phyloP scores from a whole-genome alignment of 1,140 invertebrate genomes.

The Lepidurus packardi region DNA sequence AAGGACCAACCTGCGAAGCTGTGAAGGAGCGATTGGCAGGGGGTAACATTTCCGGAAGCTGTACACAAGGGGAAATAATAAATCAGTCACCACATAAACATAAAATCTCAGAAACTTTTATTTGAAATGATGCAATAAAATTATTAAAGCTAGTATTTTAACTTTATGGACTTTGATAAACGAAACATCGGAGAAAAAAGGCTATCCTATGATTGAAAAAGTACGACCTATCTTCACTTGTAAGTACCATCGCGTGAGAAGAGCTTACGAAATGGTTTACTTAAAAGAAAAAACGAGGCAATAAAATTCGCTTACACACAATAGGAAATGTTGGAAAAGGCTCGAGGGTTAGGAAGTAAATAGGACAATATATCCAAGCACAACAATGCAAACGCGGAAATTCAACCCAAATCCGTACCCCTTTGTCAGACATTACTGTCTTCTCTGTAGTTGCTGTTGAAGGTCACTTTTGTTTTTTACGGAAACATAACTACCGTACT shows the following conservation, averaged over 20 bases:
- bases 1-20: conserved; percentile 47
- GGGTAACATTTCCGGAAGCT: conserved; percentile 48
- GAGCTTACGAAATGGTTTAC: neutral
- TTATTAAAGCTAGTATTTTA: too few species aligned
- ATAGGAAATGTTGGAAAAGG: conserved; percentile 1
- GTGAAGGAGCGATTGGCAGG: conserved; percentile 49
- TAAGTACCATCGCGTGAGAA: neutral
- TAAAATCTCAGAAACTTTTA: neutral
- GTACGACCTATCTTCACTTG: neutral
- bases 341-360: neutral
- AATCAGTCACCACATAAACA: neutral
- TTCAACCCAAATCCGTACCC: conserved; percentile 17
- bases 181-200: too few species aligned
- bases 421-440: neutral
- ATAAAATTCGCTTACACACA: neutral
- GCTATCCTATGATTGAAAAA: neutral
- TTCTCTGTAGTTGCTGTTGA: neutral
- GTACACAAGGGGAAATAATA: conserved; percentile 30
- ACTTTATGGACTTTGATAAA: too few species aligned
- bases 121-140: too few species aligned
- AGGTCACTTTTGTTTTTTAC: conserved; percentile 17
- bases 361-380: neutral
- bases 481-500: neutral
- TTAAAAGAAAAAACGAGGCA: neutral
- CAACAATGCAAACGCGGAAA: conserved; percentile 13